Evolutionary conservation across 2,797 vertebrate genomes (phyloP), one percentile per base, ranked within the genome.

Genomic region (Heterohyrax brucei): DNA sequence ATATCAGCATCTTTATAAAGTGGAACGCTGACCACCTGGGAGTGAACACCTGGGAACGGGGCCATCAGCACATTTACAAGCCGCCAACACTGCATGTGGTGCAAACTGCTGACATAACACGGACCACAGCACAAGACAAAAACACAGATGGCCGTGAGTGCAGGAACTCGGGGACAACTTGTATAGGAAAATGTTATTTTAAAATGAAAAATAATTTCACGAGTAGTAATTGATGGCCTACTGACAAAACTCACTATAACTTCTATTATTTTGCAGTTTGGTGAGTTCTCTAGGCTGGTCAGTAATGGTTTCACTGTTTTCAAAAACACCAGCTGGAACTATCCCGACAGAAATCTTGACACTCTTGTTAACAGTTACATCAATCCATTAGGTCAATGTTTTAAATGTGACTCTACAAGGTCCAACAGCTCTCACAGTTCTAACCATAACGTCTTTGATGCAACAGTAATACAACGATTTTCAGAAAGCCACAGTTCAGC

Each of bases 241-340:
- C 48, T 44, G 76, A 93, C 68, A 95, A 95, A 64, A 73, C 61
- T 88, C 73, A 93, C 81, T 87, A 91, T n/a, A 46, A 87, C 50
- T 82, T 86, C 59, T 82, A 59, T 64, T 82, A 59, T 64, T 87
- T 21, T 78, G 50, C 81, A 50, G 44, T 89, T 56, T 48, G n/a
- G 39, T 50, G 46, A 53, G 26, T 77, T 73, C 19, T 87, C 75
- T 64, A 24, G 56, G 90, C 3, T 68, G 56, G 87, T 82, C 50
- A 85, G 30, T 59, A 80, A 95, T 22, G 64, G 84, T 72, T 30
- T 39, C 39, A 39, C 39, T 93, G 46, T 39, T 91, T 94, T 81
- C 87, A 72, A 76, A 95, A 85, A 91, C 39, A 78, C 62, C 91
- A 77, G n/a, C 26, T 80, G 56, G 50, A 72, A 68, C 66, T 73